Percentiles rank a stretch among this genome's conserved stretches.
These are phyloP conservation scores for Cinara cedri DNA, from an alignment of 2,888 invertebrate genomes.

Conservation along the genomic window DNA sequence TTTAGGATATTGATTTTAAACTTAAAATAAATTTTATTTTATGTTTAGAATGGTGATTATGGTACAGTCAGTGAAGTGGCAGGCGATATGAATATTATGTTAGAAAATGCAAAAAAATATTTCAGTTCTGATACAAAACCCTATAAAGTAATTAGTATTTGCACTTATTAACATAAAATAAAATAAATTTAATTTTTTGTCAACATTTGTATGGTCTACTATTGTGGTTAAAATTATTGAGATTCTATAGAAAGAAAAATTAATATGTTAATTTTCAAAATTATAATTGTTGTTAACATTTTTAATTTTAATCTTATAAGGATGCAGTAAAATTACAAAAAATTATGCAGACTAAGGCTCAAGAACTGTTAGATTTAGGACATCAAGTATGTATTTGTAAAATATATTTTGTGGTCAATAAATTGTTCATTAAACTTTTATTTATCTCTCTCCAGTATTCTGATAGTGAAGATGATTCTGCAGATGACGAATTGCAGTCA, in stretches of 20 bases:
- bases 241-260: neutral
- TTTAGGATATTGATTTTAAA: too few relatives aligned
- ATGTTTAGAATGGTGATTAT: conserved; percentile 73
- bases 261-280: neutral
- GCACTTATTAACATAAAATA: neutral
- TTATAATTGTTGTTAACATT: conserved; percentile 29
- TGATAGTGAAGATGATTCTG: conserved; percentile 66
- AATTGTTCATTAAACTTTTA: conserved; percentile 1
- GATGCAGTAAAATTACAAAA: conserved; percentile 84
- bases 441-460: conserved; percentile 63
- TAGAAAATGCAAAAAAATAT: conserved; percentile 94
- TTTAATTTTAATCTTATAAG: conserved; percentile 62
- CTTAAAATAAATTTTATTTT: conserved; percentile 45
- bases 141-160: conserved; percentile 70
- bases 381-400: conserved; percentile 63
- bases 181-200: neutral
- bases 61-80: conserved; percentile 87
- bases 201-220: neutral
- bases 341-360: conserved; percentile 81
- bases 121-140: conserved; percentile 80
- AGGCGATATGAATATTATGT: conserved; percentile 93
- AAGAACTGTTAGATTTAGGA: conserved; percentile 73
- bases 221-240: conserved; percentile 1
- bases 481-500: conserved; percentile 61
- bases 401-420: neutral